Evolutionary conservation across 2,888 invertebrate genomes (phyloP).

Genomic region (Heteropelma amictum): DNA sequence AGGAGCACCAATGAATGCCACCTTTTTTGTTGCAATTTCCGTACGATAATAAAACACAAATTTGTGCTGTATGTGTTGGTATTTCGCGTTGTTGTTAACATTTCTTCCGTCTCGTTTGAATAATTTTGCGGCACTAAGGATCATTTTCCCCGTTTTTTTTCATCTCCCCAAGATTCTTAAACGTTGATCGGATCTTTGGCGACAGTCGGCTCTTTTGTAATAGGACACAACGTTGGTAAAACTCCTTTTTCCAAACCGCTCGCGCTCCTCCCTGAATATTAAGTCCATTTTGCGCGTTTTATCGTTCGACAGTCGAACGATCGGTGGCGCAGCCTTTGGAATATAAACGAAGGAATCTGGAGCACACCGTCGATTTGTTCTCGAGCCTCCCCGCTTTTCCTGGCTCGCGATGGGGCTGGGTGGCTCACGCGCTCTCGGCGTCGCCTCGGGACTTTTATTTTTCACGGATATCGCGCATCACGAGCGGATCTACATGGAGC

Average conservation of each 20-base stretch:
- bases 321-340: slow-evolving; percentile 55
- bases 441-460: slow-evolving; percentile 35
- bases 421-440: slow-evolving; percentile 32
- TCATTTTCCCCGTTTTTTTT: slow-evolving; percentile 29
- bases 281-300: slow-evolving; percentile 57
- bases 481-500: neutral
- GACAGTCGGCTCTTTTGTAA: slow-evolving; percentile 24
- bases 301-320: slow-evolving; percentile 55
- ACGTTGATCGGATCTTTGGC: slow-evolving; percentile 18
- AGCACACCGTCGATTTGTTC: slow-evolving; percentile 52
- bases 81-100: neutral
- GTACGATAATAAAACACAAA: neutral
- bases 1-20: neutral
- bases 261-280: slow-evolving; percentile 53
- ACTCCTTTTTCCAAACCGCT: slow-evolving; percentile 33
- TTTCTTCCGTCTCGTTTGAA: neutral
- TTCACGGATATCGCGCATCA: slow-evolving; percentile 14
- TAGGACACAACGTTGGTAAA: slow-evolving; percentile 13
- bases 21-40: neutral
- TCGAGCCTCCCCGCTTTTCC: slow-evolving; percentile 36
- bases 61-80: neutral
- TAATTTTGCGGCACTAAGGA: slow-evolving; percentile 2
- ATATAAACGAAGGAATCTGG: slow-evolving; percentile 56
- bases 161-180: slow-evolving; percentile 14
- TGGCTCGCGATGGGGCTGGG: neutral